These are phyloP conservation scores for Acanthosoma haemorrhoidale DNA, from an alignment of 2,888 invertebrate species.

Conservation along the genomic window DNA sequence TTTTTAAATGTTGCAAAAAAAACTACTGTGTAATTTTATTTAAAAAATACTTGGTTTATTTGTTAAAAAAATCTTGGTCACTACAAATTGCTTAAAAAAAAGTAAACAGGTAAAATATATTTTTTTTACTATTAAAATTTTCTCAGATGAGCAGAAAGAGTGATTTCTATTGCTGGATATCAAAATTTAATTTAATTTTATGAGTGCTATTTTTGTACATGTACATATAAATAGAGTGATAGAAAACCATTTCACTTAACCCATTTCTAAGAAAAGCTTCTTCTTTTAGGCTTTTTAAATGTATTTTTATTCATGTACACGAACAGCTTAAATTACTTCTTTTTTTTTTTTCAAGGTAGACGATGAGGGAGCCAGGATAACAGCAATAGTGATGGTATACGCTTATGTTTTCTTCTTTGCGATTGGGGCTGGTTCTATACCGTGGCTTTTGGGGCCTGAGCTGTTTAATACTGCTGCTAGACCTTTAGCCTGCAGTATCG, in stretches of 20 bases:
- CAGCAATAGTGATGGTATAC: constrained; percentile 70
- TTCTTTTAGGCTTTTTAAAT: too few species aligned
- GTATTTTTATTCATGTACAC: too few species aligned
- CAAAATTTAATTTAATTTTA: too few species aligned
- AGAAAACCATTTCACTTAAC: too few species aligned
- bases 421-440: constrained; percentile 85
- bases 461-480: constrained; percentile 76
- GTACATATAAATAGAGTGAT: too few species aligned
- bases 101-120: background rate
- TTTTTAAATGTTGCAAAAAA: too few species aligned
- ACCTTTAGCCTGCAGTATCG: constrained; percentile 79
- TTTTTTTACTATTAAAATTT: background rate
- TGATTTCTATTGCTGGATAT: too few species aligned
- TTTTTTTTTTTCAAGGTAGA: constrained; percentile 45
- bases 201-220: too few species aligned
- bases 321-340: background rate
- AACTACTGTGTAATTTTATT: background rate
- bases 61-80: background rate
- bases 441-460: constrained; percentile 88
- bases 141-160: too few species aligned
- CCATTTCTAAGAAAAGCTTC: too few species aligned
- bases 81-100: background rate
- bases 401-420: constrained; percentile 83
- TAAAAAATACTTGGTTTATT: background rate
- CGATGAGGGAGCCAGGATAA: constrained; percentile 57